Evolutionary conservation across 1,140 invertebrate species (phyloP).

Genomic region (Papilio polyxenes): DNA sequence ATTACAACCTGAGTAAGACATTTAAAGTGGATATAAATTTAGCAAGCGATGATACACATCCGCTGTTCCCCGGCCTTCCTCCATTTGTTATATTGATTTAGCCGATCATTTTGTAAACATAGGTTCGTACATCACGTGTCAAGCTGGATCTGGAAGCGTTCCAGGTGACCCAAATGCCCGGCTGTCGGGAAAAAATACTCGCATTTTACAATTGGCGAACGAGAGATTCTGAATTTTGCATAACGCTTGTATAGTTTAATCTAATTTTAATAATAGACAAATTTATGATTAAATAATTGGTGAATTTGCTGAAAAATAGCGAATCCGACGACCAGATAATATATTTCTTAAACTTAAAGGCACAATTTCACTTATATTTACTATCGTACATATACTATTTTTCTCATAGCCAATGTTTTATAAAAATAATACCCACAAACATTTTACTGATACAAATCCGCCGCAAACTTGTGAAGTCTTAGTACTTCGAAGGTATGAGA

Average conservation of each 20-base stretch:
- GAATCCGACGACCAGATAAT: too few species aligned
- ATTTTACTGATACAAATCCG: neutral
- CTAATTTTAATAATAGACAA: neutral
- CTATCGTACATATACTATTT: neutral
- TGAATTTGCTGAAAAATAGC: too few species aligned
- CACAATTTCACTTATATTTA: neutral
- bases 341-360: too few species aligned
- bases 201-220: constrained; percentile 64
- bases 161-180: constrained; percentile 73
- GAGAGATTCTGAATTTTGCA: constrained; percentile 39
- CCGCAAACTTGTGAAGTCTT: neutral
- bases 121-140: constrained; percentile 57
- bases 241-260: constrained; percentile 31
- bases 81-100: constrained; percentile 37
- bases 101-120: constrained; percentile 55
- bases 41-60: neutral
- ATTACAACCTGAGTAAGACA: constrained; percentile 19
- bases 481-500: neutral
- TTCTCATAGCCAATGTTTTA: neutral
- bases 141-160: constrained; percentile 67
- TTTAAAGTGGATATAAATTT: neutral
- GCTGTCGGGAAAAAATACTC: constrained; percentile 54
- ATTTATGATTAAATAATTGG: neutral
- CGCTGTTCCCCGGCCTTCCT: constrained; percentile 14
- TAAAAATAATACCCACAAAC: neutral